Conservation (phyloP, 2,113 vertebrate species). For the Ovis canadensis region DNA sequence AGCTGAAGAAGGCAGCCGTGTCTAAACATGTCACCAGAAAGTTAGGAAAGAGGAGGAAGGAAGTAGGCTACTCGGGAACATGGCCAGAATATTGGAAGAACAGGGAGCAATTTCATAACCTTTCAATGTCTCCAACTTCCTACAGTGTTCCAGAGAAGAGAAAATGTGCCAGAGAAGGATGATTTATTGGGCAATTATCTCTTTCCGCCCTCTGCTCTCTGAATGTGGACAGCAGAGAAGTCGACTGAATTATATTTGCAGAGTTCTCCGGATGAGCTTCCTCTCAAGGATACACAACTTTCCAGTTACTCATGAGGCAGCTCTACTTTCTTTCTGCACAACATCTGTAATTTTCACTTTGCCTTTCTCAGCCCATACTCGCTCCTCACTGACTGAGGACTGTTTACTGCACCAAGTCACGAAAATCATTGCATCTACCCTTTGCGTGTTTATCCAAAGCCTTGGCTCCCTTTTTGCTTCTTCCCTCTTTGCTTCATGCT, state of each 20-base stretch:
- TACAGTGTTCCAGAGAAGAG: constrained; percentile 44
- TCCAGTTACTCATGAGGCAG: background rate
- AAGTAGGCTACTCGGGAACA: background rate
- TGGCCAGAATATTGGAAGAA: background rate
- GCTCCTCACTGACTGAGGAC: background rate
- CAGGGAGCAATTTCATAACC: background rate
- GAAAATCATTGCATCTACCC: background rate
- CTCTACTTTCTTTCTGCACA: background rate
- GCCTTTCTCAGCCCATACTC: background rate
- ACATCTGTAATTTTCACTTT: background rate
- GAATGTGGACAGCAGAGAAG: constrained; percentile 23
- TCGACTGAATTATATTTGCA: constrained; percentile 24
- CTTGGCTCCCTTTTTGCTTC: background rate
- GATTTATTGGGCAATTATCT: constrained; percentile 59
- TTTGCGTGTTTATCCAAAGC: background rate
- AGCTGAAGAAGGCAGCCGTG: background rate
- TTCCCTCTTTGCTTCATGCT: background rate
- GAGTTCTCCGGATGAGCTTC: background rate
- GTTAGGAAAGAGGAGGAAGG: background rate
- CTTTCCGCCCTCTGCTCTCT: constrained; percentile 21
- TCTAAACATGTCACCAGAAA: background rate
- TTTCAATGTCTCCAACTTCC: constrained; percentile 10
- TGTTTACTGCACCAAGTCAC: background rate
- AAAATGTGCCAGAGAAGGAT: constrained; percentile 39
- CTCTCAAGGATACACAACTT: background rate